Conservation (phyloP, 2,113 vertebrate species). For the Cettia cetti region DNA sequence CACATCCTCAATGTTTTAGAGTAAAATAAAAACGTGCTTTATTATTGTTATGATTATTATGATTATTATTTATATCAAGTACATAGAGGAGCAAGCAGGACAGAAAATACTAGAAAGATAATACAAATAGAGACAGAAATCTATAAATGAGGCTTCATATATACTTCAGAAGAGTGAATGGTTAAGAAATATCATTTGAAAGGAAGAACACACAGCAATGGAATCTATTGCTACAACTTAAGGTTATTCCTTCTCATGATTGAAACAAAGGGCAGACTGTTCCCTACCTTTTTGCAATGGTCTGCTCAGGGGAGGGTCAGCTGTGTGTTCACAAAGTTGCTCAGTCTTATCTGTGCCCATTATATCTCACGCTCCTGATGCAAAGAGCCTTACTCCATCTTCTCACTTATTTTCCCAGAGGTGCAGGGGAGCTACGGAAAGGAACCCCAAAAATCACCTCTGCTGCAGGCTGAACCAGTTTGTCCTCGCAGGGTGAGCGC, state of each 20-base stretch:
- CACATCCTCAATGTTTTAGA: background rate
- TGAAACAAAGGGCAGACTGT: background rate
- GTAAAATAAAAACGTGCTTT: background rate
- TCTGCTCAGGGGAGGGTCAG: background rate
- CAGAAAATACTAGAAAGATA: background rate
- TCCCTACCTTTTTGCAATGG: background rate
- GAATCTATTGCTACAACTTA: background rate
- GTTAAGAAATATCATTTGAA: background rate
- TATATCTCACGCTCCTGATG: background rate
- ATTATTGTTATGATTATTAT: background rate
- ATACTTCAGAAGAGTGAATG: background rate
- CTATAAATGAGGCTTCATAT: background rate
- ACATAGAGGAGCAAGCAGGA: background rate
- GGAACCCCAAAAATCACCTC: background rate
- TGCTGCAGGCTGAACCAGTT: background rate
- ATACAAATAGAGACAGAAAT: background rate
- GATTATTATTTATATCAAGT: background rate
- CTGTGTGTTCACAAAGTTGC: background rate
- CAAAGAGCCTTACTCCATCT: background rate
- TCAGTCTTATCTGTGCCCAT: background rate
- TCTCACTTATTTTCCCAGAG: background rate
- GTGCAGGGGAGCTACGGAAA: background rate
- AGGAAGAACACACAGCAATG: background rate
- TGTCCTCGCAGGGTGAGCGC: background rate
- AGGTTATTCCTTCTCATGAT: background rate